Base-by-base conservation (phyloP, 2,888 invertebrate genomes). In the Drosophila pseudotakahashii region DNA sequence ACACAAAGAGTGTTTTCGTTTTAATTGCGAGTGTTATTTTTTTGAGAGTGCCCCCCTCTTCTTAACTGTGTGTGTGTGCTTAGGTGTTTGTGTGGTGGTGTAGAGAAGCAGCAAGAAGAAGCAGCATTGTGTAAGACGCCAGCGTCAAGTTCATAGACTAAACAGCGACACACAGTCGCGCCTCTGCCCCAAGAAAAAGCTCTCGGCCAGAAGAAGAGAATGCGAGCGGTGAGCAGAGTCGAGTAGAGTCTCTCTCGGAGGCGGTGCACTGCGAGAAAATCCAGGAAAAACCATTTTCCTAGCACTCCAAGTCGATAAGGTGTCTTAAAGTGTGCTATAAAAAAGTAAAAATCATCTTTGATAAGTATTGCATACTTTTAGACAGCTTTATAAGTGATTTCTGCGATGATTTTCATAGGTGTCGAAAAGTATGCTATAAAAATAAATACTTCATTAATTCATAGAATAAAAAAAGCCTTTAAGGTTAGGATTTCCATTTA, bases 121-220 rank as follows among this genome's bases (percentile, higher is more conserved):
- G 58, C 39, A 52, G 60, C 32, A 58, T 51, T 66, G 67, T 67
- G 55, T 50, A 55, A 55, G 67, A 55, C 41, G 57, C 68, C 62
- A 63, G 69, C 52, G 79, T 70, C 60, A 68, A 79, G 69, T 70
- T 76, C 73, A 76, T 66, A 78, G 75, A 70, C 81, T 71, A 60
- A 80, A 66, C 73, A 79, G 61, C 69, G 63, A 50, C 75, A 52
- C 39, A 48, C 59, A 59, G 70, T 59, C 70, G 68, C 70, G 68
- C 11, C 71, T 69, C 48, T 36, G 37, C 61, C 36, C 45, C 37
- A 37, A 39, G 69, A 51, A 44, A 59, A 70, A 69, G 64, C 70
- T 59, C 39, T 2, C 39, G 13, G 1, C 48, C 23, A 41, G 42
- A 42, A 16, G 14, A 16, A 4, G 42, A 11, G 42, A 14, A 10